Conservation (phyloP, 2,797 vertebrate species). For the Xerus rutilus region DNA sequence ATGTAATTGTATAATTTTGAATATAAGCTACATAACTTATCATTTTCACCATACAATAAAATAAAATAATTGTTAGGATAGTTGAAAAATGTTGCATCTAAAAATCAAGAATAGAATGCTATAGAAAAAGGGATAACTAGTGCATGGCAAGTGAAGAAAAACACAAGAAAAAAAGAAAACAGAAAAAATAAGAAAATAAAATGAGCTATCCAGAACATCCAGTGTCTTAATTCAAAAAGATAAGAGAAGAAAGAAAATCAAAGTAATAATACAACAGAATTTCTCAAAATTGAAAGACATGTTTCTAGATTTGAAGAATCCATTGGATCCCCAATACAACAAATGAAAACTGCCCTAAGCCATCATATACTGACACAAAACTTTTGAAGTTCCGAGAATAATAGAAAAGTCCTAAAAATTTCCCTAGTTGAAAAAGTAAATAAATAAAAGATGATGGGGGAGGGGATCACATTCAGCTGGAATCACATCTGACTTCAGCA, state of each 20-base stretch:
- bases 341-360: not conserved
- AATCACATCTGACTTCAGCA: not conserved
- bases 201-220: not conserved
- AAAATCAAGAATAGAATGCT: not conserved
- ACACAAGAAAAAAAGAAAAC: not conserved
- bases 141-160: not conserved
- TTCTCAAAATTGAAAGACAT: not conserved
- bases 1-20: not conserved
- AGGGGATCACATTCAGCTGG: not conserved
- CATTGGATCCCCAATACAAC: no score
- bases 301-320: not conserved
- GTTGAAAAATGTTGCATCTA: not conserved
- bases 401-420: not conserved
- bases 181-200: not conserved
- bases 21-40: not conserved
- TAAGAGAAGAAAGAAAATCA: not conserved
- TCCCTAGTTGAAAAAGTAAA: not conserved
- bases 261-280: not conserved
- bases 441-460: not conserved
- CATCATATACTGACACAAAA: not conserved
- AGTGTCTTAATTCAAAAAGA: not conserved
- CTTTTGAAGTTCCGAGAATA: not conserved
- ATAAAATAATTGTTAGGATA: no score
- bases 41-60: not conserved
- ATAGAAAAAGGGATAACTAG: not conserved